Evolutionary conservation across 2,888 invertebrate species (phyloP).

Genomic region (Cotesia congregata): DNA sequence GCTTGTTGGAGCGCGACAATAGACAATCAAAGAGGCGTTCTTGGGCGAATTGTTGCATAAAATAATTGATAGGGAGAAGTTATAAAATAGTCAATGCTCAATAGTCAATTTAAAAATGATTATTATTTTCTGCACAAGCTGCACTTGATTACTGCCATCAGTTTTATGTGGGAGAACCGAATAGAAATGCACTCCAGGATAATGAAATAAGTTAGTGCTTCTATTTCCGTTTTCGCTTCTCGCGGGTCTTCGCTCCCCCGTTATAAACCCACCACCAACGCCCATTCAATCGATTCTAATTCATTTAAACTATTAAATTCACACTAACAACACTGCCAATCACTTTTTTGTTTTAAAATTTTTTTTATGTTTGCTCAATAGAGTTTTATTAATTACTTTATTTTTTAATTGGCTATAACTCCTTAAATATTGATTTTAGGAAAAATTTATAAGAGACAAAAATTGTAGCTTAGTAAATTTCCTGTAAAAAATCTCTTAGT

Average conservation of each 20-base stretch:
- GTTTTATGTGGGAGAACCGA: neutral
- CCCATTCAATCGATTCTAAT: neutral
- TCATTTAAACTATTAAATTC: constrained; percentile 1
- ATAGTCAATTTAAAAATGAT: neutral
- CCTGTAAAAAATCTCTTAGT: too few species aligned
- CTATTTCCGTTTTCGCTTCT: constrained; percentile 13
- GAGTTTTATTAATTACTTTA: neutral
- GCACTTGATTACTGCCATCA: neutral
- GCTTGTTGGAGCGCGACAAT: neutral
- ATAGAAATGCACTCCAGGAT: constrained; percentile 2
- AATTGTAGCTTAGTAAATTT: too few species aligned
- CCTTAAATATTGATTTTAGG: too few species aligned
- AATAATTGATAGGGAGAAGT: neutral
- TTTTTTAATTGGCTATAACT: neutral
- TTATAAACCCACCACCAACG: neutral
- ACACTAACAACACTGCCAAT: neutral
- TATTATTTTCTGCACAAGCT: neutral
- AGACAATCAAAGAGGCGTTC: neutral
- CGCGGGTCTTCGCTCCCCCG: neutral
- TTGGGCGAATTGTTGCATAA: neutral
- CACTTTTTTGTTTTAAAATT: neutral
- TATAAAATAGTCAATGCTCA: neutral
- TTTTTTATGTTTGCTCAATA: too few species aligned
- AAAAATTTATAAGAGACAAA: too few species aligned
- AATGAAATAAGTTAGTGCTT: constrained; percentile 28